Evolutionary conservation across 2,888 invertebrate species (phyloP), one percentile per base, ranked within the genome.

Genomic region (Gasteruption jaculator): DNA sequence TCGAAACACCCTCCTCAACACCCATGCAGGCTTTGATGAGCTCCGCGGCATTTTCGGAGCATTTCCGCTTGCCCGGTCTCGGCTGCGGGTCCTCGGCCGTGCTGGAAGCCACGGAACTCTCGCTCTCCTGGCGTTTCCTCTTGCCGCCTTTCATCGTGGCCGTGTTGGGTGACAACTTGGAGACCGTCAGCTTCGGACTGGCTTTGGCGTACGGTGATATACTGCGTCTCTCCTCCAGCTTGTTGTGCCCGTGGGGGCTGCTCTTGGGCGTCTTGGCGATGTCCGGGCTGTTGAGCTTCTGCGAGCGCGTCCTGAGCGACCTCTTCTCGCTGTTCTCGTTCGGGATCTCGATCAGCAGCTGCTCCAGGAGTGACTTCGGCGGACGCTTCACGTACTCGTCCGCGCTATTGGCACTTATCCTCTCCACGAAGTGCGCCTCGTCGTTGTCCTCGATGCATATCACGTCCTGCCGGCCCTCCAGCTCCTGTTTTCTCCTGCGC

Each of bases 281-380:
- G 38, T 68, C 69, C n/a, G 69, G 68, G 45, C 68, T 70, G 42
- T 68, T 68, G 15, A 71, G 51, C 45, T 71, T 71, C 40, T 71
- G 70, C 1, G 71, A 69, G 37, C 69, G 56, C 30, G 60, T 73
- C 44, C 61, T 72, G 63, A 46, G 53, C 37, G 56, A 75, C 65
- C 46, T 78, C 60, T 76, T 80, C 46, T 74, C 76, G 38, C 71
- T 70, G 54, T 75, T 76, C 36, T 79, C 77, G 46, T 77, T 74
- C 4, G 91, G 91, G 55, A 91, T 91, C 67, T 91, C 91, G 56
- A 91, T 91, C 2, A 89, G 76, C 56, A 91, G 76, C 63, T 90
- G 89, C 60, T 88, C 86, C 27, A 87, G 72, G 34, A 85, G 65
- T 38, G 82, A 82, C 43, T 73, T 72, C 3, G 62, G 56, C 3